Evolutionary conservation across 53 echinoderm and acorn worm species (phyloP), one percentile per base, ranked within the genome.

Genomic region (Apostichopus leukothele): DNA sequence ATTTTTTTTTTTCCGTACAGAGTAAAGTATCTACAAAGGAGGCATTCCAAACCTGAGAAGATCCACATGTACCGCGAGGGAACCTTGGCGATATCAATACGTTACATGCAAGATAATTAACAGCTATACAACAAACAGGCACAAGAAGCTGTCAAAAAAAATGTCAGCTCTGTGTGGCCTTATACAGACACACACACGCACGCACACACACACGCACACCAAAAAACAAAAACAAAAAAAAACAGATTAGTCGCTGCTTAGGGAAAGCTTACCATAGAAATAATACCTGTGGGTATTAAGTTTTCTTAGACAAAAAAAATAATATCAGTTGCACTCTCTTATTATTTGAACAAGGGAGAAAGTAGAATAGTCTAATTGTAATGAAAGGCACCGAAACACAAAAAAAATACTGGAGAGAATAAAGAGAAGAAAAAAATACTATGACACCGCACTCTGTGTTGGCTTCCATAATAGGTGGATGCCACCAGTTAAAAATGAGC

Each of bases 11-110:
- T 19, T 18, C 16, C 20, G 5, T 81, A 50, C 21, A 81, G 81
- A 81, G 57, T 81, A 81, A 54, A 19, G 18, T 81, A 81, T 81
- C 81, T 81, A 81, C 81, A 81, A 71, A 81, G 81, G 81, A 81
- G 81, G 81, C 81, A 81, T 81, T 81, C 55, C 59, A 57, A 81
- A 81, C 81, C 81, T 81, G 81, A 81, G 81, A 81, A 54, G 81
- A 81, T 81, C 81, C 81, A 81, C 81, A 81, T 21, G 60, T 59
- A 81, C 9, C 21, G n/a, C 81, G 81, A 19, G 71, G 71, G n/a
- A 13, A 19, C 1, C n/a, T 18, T 18, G 71, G 16, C 18, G 16
- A 6, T 18, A 71, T 71, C 71, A 19, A 71, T 71, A 71, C 71
- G 18, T 71, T 71, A 71, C 71, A 71, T n/a, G 71, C 71, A 71